Evolutionary conservation across 2,888 invertebrate genomes (phyloP), one percentile per base, ranked within the genome.

Genomic region (Meganola albula): DNA sequence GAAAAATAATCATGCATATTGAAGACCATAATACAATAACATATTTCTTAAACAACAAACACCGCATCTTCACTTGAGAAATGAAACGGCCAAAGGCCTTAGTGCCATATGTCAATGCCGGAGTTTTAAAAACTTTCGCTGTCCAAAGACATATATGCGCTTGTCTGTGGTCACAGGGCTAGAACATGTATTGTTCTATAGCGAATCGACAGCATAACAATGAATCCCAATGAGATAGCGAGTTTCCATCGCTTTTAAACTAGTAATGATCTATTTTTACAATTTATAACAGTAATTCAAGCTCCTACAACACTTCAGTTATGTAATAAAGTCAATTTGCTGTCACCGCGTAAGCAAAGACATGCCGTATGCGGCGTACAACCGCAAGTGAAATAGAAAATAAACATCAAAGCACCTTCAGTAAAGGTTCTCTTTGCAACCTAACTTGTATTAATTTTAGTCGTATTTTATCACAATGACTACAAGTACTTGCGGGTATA

Each of bases 1-100:
- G 83, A 83, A 80, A 83, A 85, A 83, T 82, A 84, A 85, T 80
- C 83, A 84, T 84, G 83, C 84, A 75, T 82, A 82, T 80, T 74
- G 74, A 79, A 74, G 79, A 84, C 77, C 80, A 76, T 83, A 80
- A 78, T 79, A 79, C 74, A 80, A 75, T 83, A 74, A 82, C 74
- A 80, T 82, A 83, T 71, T 73, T 68, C 73, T 78, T 79, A 75
- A 70, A 78, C 74, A 77, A 75, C 73, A 69, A 67, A 73, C 71
- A 70, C 67, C 67, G 73, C 71, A 60, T 63, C 48, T 51, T 45
- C 56, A 44, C 54, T 53, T 48, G 53, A 50, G 56, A 53, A 42
- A 49, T 48, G 40, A 45, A 45, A 35, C 30, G 37, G 44, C 50
- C 45, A 34, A 40, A 43, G 56, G 52, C 59, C 50, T 51, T 41